phyloP scores from a whole-genome alignment of 2,113 vertebrate species.

The Platycercus adscitus region DNA sequence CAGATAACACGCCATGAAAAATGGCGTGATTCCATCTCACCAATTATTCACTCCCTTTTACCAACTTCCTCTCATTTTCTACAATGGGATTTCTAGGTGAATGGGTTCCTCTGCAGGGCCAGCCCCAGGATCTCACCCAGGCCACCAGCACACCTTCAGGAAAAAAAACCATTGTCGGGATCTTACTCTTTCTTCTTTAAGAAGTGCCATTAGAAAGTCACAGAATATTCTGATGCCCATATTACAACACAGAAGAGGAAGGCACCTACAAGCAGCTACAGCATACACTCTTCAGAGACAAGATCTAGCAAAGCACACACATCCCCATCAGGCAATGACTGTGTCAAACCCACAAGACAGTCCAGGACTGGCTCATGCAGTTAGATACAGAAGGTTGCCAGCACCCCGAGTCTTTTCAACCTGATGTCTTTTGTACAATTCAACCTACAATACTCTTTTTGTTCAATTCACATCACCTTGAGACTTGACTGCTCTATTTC shows the following conservation, averaged over 20 bases:
- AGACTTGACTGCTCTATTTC: background rate
- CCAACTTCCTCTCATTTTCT: conserved; percentile 22
- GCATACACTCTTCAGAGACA: too few species aligned
- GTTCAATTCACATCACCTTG: background rate
- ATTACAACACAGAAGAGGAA: background rate
- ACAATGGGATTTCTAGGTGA: background rate
- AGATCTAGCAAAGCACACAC: background rate
- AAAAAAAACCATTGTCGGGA: too few species aligned
- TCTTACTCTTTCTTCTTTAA: too few species aligned
- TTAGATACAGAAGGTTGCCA: background rate
- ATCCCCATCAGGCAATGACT: background rate
- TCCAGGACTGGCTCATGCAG: background rate
- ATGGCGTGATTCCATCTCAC: background rate
- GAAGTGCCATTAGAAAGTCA: background rate
- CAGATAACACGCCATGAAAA: conserved; percentile 27
- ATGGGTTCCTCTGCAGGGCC: background rate
- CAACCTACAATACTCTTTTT: background rate
- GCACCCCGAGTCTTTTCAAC: background rate
- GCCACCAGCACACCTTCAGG: background rate
- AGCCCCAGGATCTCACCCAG: background rate
- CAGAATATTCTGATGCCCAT: background rate
- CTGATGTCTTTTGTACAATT: background rate
- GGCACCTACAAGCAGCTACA: background rate
- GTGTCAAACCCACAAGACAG: background rate
- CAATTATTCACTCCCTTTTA: conserved; percentile 15